Conservation (phyloP, 1,140 invertebrate genomes). For the Formica exsecta region DNA sequence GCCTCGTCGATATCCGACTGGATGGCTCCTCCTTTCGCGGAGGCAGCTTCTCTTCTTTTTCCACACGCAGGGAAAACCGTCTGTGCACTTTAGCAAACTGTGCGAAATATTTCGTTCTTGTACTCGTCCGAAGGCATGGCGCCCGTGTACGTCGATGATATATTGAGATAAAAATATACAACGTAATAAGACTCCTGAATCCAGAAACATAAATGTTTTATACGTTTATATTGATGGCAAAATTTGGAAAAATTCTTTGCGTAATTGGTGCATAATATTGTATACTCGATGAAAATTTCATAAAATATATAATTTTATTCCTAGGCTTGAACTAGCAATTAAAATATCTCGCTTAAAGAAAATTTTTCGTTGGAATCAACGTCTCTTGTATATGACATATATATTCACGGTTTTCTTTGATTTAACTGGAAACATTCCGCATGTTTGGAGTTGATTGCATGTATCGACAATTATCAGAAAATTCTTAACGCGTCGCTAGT, state of each 20-base stretch:
- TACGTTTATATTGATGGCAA: not conserved
- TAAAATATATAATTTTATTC: not conserved
- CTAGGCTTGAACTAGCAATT: not conserved
- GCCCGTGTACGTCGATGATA: constrained; percentile 14
- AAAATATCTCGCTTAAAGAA: not conserved
- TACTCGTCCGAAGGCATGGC: constrained; percentile 10
- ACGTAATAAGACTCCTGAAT: not conserved
- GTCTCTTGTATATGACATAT: not conserved
- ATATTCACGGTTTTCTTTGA: not conserved
- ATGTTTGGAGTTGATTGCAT: constrained; percentile 30
- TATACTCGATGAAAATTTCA: not conserved
- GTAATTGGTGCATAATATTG: not conserved
- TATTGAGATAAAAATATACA: constrained; percentile 28
- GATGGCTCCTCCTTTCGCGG: constrained; percentile 77
- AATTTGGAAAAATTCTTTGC: not conserved
- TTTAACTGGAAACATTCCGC: not conserved
- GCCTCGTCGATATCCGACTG: constrained; percentile 82
- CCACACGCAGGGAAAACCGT: constrained; percentile 38
- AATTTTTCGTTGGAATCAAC: not conserved
- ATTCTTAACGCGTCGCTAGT: constrained; percentile 4
- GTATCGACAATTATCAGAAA: constrained; percentile 15
- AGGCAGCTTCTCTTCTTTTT: constrained; percentile 19
- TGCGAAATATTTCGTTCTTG: constrained; percentile 49
- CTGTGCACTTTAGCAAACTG: constrained; percentile 46
- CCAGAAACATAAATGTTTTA: not conserved